Evolutionary conservation across 2,888 invertebrate species (phyloP).

Genomic region (Caenorhabditis parvicauda): DNA sequence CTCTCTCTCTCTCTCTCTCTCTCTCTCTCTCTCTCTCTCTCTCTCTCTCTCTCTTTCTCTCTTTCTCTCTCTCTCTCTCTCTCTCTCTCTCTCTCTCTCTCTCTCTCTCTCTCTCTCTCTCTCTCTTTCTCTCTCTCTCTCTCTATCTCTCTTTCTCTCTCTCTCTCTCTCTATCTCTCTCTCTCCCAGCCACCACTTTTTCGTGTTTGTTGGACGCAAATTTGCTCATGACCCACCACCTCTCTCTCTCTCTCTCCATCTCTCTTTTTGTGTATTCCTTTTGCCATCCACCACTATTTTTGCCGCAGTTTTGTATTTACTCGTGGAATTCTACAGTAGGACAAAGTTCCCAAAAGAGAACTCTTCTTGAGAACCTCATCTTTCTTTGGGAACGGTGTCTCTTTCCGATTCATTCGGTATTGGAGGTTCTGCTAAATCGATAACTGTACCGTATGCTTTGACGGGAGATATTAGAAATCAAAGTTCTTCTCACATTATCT

Average conservation of each 20-base stretch:
- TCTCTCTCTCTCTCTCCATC: constrained; percentile 1
- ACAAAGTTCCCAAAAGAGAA: too few species aligned
- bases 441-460: too few species aligned
- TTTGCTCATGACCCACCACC: constrained; percentile 1
- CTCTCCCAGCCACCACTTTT: not conserved
- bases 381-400: too few species aligned
- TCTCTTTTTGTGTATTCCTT: not conserved
- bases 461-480: too few species aligned
- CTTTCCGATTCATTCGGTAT: not conserved
- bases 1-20: not conserved
- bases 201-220: not conserved
- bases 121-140: constrained; percentile 2
- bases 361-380: too few species aligned
- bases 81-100: not conserved
- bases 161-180: constrained; percentile 6
- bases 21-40: not conserved
- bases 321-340: not conserved
- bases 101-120: constrained; percentile 2
- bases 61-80: constrained; percentile 3
- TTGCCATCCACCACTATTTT: constrained; percentile 1
- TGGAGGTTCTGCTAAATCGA: too few species aligned
- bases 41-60: not conserved
- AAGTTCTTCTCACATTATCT: too few species aligned
- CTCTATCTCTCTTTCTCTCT: constrained; percentile 10
- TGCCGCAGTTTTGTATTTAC: not conserved